phyloP scores from a whole-genome alignment of 2,113 vertebrate species.

The Synchiropus splendidus region DNA sequence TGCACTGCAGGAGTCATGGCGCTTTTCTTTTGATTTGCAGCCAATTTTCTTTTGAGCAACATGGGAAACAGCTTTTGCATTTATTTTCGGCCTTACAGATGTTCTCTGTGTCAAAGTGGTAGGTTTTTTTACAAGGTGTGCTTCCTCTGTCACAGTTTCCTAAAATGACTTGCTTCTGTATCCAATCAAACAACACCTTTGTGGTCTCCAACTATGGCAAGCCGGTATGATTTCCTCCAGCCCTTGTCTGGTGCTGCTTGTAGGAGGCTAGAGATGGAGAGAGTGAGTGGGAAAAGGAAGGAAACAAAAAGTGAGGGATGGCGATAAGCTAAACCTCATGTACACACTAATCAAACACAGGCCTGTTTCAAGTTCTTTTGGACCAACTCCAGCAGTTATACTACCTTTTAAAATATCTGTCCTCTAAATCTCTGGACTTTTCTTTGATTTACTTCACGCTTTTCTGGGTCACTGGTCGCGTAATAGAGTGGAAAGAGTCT shows the following conservation, averaged over 20 bases:
- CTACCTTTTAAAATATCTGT: slow-evolving; percentile 1
- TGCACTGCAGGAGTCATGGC: no score
- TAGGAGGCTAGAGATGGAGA: slow-evolving; percentile 14
- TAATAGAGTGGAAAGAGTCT: neutral
- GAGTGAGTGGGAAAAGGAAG: slow-evolving; percentile 1
- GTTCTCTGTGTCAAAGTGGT: slow-evolving; percentile 9
- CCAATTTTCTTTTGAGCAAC: slow-evolving; percentile 2
- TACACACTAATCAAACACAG: slow-evolving; percentile 26
- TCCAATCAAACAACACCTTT: slow-evolving; percentile 27
- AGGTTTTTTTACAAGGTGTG: slow-evolving; percentile 25
- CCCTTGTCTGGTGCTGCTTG: slow-evolving; percentile 21
- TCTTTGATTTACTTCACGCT: neutral
- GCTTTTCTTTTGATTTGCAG: neutral
- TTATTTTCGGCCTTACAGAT: slow-evolving; percentile 9
- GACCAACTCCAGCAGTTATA: neutral
- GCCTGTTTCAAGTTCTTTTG: no score
- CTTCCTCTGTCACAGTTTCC: slow-evolving; percentile 23
- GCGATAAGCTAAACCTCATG: slow-evolving; percentile 25
- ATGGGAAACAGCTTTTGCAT: slow-evolving; percentile 1
- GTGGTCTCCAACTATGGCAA: slow-evolving; percentile 14
- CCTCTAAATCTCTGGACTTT: neutral
- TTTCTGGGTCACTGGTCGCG: neutral
- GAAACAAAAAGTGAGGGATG: neutral
- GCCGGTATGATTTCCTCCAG: slow-evolving; percentile 18
- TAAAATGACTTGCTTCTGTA: slow-evolving; percentile 19